Conservation (phyloP, 2,888 invertebrate species). For the Nezara viridula region DNA sequence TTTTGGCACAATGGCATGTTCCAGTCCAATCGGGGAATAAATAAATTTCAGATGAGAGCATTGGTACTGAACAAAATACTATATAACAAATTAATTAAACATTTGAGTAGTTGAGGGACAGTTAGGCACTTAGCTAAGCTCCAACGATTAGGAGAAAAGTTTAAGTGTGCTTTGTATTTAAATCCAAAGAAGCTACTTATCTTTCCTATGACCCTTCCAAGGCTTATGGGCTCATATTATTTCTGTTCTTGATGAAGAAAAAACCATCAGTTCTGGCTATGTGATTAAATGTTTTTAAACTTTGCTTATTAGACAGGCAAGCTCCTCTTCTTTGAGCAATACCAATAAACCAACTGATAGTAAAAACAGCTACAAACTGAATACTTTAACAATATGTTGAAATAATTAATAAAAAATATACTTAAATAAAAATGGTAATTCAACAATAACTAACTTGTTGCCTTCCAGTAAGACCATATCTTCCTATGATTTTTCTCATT, state of each 20-base stretch:
- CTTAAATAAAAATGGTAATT: not conserved
- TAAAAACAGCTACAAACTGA: not conserved
- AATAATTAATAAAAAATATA: not conserved
- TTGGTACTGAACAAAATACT: too few species aligned
- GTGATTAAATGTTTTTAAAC: not conserved
- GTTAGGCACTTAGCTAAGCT: not conserved
- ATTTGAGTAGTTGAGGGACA: not conserved
- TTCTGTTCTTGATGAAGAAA: not conserved
- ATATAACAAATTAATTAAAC: too few species aligned
- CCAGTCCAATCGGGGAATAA: not conserved
- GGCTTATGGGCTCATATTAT: not conserved
- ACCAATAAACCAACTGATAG: constrained; percentile 7
- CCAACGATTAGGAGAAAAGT: too few species aligned
- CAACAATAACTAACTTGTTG: constrained; percentile 80
- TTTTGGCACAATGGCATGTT: not conserved
- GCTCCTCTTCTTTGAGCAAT: not conserved
- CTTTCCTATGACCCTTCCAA: not conserved
- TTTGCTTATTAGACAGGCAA: not conserved
- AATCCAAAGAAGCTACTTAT: not conserved
- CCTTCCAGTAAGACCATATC: constrained; percentile 96
- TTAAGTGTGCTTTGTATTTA: not conserved
- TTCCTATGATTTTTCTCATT: constrained; percentile 98
- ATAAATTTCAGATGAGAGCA: not conserved
- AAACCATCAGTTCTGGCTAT: not conserved
- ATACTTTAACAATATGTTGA: not conserved